Percentiles rank a stretch among this genome's conserved stretches.
phyloP scores from a whole-genome alignment of 92 coral and sea anemone genomes.

The Epizoanthus illoricatus region DNA sequence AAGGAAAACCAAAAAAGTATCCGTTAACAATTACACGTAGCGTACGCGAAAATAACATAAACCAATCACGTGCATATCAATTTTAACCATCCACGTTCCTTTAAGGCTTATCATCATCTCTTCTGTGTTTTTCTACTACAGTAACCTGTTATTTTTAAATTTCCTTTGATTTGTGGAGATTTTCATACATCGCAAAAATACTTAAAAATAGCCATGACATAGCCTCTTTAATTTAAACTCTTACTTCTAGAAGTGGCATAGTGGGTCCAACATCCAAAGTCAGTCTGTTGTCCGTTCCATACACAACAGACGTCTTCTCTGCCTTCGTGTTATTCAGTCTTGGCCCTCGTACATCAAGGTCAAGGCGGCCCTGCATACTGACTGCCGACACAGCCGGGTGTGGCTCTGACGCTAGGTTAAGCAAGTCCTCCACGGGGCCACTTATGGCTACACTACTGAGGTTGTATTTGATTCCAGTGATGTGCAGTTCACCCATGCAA shows the following conservation, averaged over 20 bases:
- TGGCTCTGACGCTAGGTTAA: slow-evolving; percentile 53
- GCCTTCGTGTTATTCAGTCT: slow-evolving; percentile 76
- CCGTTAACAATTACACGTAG: too few relatives aligned
- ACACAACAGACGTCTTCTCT: slow-evolving; percentile 81
- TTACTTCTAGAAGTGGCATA: slow-evolving; percentile 89
- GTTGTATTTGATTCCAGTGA: slow-evolving; percentile 87
- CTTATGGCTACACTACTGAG: slow-evolving; percentile 85
- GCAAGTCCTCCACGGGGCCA: slow-evolving; percentile 86
- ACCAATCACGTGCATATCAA: too few relatives aligned
- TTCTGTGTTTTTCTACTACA: too few relatives aligned
- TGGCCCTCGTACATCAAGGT: slow-evolving; percentile 74
- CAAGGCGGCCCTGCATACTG: slow-evolving; percentile 83
- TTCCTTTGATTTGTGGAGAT: too few relatives aligned
- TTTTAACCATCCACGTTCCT: too few relatives aligned
- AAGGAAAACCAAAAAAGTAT: too few relatives aligned
- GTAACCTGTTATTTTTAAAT: too few relatives aligned
- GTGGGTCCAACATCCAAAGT: slow-evolving; percentile 72
- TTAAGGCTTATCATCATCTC: too few relatives aligned
- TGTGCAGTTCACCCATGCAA: slow-evolving; percentile 75
- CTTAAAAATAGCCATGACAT: too few relatives aligned
- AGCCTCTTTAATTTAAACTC: background rate
- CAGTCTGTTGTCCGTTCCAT: slow-evolving; percentile 81
- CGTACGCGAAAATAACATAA: too few relatives aligned
- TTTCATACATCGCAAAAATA: too few relatives aligned
- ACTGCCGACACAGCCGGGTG: slow-evolving; percentile 86